Conservation (phyloP, 2,797 vertebrate species). For the Dermochelys coriacea region DNA sequence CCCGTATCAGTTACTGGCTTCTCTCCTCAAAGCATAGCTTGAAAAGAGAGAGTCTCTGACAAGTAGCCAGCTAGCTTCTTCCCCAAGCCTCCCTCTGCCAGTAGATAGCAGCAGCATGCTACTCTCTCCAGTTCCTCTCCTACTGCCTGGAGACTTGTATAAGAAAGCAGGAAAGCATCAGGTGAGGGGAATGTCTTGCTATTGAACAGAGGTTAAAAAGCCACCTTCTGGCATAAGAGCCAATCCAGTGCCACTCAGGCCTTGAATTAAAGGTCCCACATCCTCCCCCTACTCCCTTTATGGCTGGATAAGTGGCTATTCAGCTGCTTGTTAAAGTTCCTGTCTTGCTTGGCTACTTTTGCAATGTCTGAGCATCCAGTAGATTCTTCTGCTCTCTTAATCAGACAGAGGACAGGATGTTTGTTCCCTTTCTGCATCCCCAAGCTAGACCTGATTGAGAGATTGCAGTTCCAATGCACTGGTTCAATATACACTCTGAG, state of each 20-base stretch:
- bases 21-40: neutral
- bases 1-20: neutral
- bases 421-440: neutral
- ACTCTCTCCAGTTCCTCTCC: neutral
- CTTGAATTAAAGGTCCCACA: neutral
- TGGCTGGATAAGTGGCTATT: neutral
- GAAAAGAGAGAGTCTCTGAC: neutral
- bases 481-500: neutral
- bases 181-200: neutral
- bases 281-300: accelerated
- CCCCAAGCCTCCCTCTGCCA: neutral
- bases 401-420: neutral
- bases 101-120: neutral
- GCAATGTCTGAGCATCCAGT: neutral
- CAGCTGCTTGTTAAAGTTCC: neutral
- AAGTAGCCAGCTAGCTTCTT: neutral
- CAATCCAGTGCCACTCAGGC: neutral
- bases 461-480: neutral
- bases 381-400: neutral
- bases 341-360: neutral
- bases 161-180: neutral
- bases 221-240: neutral
- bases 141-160: neutral
- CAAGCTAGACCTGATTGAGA: neutral
- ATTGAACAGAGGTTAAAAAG: neutral